Conservation (phyloP, 2,888 invertebrate genomes). For the Drosophila yooni region DNA sequence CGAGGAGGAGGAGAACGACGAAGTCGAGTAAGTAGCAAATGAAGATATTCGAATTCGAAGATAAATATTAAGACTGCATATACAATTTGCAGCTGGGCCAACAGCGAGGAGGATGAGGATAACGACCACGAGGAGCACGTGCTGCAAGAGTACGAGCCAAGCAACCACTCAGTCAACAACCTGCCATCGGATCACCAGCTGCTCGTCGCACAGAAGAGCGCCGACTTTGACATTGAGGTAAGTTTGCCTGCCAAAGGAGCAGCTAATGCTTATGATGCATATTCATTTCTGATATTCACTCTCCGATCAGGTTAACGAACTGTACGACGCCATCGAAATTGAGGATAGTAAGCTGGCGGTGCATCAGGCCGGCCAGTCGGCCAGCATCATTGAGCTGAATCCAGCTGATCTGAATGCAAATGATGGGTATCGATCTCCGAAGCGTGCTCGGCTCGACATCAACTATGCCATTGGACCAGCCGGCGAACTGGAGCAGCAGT, state of each 20-base stretch:
- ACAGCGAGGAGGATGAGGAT: slow-evolving; percentile 62
- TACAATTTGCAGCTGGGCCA: slow-evolving; percentile 35
- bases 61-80: neutral
- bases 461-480: slow-evolving; percentile 86
- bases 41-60: neutral
- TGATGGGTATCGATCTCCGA: slow-evolving; percentile 85
- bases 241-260: slow-evolving; percentile 16
- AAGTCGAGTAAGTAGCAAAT: slow-evolving; percentile 80
- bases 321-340: slow-evolving; percentile 90
- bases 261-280: neutral
- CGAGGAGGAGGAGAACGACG: slow-evolving; percentile 85
- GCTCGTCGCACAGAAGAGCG: slow-evolving; percentile 79
- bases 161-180: slow-evolving; percentile 29
- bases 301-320: slow-evolving; percentile 87
- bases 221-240: slow-evolving; percentile 88
- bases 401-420: slow-evolving; percentile 86
- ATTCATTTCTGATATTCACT: neutral
- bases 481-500: slow-evolving; percentile 82
- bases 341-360: slow-evolving; percentile 87
- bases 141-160: slow-evolving; percentile 46
- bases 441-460: slow-evolving; percentile 83
- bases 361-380: slow-evolving; percentile 56
- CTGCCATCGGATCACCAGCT: slow-evolving; percentile 60
- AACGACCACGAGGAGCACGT: slow-evolving; percentile 55
- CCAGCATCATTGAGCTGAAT: slow-evolving; percentile 87